Percentiles rank a stretch among this genome's conserved stretches.
Conservation (phyloP, 2,797 vertebrate species). For the Megaceryle alcyon region DNA sequence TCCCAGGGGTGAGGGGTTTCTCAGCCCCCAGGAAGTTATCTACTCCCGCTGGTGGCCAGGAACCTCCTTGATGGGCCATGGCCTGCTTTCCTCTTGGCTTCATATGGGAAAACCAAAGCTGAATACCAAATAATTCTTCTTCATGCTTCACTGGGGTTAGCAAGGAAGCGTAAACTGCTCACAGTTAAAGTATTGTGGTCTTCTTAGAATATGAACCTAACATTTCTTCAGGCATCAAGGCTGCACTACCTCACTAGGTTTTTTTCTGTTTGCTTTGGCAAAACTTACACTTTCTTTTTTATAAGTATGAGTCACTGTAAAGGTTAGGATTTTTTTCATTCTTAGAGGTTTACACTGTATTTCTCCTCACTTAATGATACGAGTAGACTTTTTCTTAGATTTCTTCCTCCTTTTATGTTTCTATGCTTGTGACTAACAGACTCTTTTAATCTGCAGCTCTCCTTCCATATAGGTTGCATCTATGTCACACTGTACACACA, state of each 20-base stretch:
- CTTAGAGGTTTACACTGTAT: neutral
- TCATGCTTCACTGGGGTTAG: neutral
- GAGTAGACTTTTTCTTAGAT: constrained; percentile 1
- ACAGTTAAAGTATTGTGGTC: neutral
- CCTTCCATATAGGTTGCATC: neutral
- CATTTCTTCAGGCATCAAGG: neutral
- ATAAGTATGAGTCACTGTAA: neutral
- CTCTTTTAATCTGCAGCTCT: constrained; percentile 34
- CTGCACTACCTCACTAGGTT: neutral
- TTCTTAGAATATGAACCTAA: neutral
- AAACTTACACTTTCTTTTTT: neutral
- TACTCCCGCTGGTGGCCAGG: neutral
- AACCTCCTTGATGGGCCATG: neutral
- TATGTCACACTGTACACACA: neutral
- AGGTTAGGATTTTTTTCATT: neutral
- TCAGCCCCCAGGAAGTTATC: neutral
- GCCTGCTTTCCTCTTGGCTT: neutral
- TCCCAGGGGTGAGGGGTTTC: neutral
- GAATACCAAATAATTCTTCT: neutral
- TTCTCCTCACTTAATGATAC: neutral
- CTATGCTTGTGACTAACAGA: neutral
- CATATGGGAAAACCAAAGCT: neutral
- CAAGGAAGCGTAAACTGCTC: neutral
- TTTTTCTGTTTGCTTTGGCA: neutral
- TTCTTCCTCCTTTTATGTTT: constrained; percentile 16